phyloP scores from a whole-genome alignment of 2,797 vertebrate genomes.

The Coccyzus lansbergi region DNA sequence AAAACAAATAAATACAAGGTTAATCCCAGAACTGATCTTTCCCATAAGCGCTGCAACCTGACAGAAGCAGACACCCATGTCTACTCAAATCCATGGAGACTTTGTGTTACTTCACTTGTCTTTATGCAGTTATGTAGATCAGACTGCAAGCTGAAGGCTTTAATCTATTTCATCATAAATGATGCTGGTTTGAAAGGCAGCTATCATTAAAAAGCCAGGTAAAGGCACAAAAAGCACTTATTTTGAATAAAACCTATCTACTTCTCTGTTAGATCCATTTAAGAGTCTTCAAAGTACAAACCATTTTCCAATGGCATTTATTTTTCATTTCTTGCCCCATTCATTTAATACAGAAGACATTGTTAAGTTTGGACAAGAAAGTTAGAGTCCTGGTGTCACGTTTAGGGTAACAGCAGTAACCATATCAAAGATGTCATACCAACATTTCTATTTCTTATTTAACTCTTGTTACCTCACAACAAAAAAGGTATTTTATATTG shows the following conservation, averaged over 20 bases:
- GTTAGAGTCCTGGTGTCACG: neutral
- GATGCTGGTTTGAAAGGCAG: neutral
- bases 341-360: neutral
- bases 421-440: neutral
- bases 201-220: conserved; percentile 3
- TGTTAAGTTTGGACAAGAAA: neutral
- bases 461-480: neutral
- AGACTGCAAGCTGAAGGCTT: neutral
- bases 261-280: neutral
- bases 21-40: neutral
- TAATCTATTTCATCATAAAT: neutral
- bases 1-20: neutral
- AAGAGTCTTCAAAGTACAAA: conserved; percentile 8
- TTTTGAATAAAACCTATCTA: neutral
- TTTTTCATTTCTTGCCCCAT: neutral
- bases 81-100: neutral
- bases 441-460: neutral
- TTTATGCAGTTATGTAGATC: conserved; percentile 4
- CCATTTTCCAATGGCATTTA: neutral
- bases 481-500: neutral
- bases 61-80: neutral
- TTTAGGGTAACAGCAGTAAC: neutral
- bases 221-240: neutral
- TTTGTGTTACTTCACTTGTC: neutral
- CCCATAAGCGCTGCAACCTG: neutral